Evolutionary conservation across 2,113 vertebrate species (phyloP).

Genomic region (Planiliza haematocheilus): DNA sequence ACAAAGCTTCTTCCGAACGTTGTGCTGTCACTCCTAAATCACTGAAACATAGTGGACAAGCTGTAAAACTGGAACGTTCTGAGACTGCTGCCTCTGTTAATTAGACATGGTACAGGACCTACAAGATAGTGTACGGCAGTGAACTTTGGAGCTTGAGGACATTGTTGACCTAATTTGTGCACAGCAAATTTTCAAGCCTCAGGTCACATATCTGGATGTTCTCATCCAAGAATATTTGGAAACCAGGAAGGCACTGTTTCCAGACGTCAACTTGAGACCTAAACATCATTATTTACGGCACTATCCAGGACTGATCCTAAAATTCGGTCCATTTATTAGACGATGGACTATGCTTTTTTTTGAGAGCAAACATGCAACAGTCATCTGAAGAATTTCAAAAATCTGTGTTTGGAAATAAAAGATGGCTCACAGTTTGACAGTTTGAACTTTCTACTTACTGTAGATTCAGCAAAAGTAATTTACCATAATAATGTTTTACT

Average conservation of each 20-base stretch:
- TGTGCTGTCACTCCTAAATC: conserved; percentile 43
- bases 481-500: no score
- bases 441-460: no score
- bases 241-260: conserved; percentile 21
- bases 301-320: conserved; percentile 18
- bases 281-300: neutral
- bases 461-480: no score
- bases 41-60: conserved; percentile 45
- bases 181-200: conserved; percentile 22
- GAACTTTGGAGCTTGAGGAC: conserved; percentile 37
- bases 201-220: conserved; percentile 38
- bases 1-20: no score
- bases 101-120: conserved; percentile 35
- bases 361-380: conserved; percentile 54
- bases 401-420: conserved; percentile 50
- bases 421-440: no score
- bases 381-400: conserved; percentile 61
- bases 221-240: conserved; percentile 45
- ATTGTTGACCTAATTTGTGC: conserved; percentile 39
- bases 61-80: conserved; percentile 64
- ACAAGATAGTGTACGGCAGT: conserved; percentile 39
- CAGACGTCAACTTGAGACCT: neutral
- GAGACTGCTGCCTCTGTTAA: conserved; percentile 49
- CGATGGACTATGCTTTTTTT: conserved; percentile 46
- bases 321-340: conserved; percentile 28